These are phyloP conservation scores for Cheilinus undulatus DNA, from an alignment of 2,113 vertebrate species.

Conservation along the genomic window DNA sequence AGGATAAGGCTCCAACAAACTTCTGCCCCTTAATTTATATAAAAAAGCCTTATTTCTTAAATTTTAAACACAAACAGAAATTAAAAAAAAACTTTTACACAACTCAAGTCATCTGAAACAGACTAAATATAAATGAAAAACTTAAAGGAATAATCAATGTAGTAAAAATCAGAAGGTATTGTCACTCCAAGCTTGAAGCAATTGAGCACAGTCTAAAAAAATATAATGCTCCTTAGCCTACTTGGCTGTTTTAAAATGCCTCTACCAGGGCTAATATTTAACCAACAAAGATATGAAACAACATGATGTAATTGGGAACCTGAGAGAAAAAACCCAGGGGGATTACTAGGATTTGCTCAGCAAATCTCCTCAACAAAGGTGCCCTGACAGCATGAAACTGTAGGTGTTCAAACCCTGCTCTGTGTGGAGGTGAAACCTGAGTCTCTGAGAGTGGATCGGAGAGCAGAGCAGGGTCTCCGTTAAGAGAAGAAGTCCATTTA, in stretches of 20 bases:
- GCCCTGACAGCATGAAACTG: constrained; percentile 55
- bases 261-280: constrained; percentile 54
- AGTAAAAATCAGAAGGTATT: too few relatives aligned
- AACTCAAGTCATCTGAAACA: not conserved
- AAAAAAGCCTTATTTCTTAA: not conserved
- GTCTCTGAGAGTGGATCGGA: constrained; percentile 29
- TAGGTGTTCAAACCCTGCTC: constrained; percentile 50
- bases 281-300: constrained; percentile 64
- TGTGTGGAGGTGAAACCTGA: constrained; percentile 57
- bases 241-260: constrained; percentile 35
- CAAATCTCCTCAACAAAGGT: constrained; percentile 78
- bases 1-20: constrained; percentile 1
- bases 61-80: not conserved
- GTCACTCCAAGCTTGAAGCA: too few relatives aligned
- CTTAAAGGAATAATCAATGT: too few relatives aligned
- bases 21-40: not conserved
- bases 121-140: not conserved
- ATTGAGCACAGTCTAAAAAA: too few relatives aligned
- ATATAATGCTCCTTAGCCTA: constrained; percentile 25
- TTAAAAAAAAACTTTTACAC: not conserved
- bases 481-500: not conserved
- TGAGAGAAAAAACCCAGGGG: constrained; percentile 67
- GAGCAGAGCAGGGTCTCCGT: constrained; percentile 16
- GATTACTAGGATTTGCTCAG: constrained; percentile 78
- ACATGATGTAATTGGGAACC: constrained; percentile 62